Evolutionary conservation across 2,888 invertebrate species (phyloP), one percentile per base, ranked within the genome.

Genomic region (Melangyna quadrimaculata): DNA sequence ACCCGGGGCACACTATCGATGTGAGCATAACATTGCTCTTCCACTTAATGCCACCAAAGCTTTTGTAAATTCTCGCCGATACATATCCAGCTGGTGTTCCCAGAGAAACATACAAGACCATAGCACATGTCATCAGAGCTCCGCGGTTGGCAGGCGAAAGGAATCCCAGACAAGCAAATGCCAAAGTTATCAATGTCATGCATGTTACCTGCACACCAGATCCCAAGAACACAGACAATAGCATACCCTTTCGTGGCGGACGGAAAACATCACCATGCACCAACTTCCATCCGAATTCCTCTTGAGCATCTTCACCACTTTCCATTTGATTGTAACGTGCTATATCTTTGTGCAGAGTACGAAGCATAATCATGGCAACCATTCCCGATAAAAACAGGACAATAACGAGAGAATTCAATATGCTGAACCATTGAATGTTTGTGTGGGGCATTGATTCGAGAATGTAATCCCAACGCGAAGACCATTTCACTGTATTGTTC

Each of bases 341-440:
- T 89, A 99, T 99, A 93, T 99, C 99, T 92, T 99, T 98, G 92
- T 99, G 99, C 82, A 99, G 93, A 0, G 99, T 99, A 86, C 99
- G 94, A 88, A 99, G 93, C 92, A 99, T 94, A 90, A 99, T 99
- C 99, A 99, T 99, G 32, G 99, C 99, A 17, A 99, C 98, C 99
- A 99, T 99, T 88, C 99, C 99, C 88, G 98, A 98, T 22, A 99
- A 93, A 93, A 99, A 99, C 37, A 98, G 93, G 2, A 98, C 98
- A 89, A 99, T 99, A 75, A 99, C 98, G 89, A 99, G 93, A 0
- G 99, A 99, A 92, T 99, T 99, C 86, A 99, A 94, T 90, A 99
- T 99, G 88, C 98, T 98, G 92, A 99, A 99, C 99, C 99, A 99
- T 91, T 99, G 99, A 89, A 99, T 99, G 91, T 99, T 99, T 0